Percentiles rank a stretch among this genome's conserved stretches.
Conservation (phyloP, 2,113 vertebrate genomes). For the Chaenogobius annularis region DNA sequence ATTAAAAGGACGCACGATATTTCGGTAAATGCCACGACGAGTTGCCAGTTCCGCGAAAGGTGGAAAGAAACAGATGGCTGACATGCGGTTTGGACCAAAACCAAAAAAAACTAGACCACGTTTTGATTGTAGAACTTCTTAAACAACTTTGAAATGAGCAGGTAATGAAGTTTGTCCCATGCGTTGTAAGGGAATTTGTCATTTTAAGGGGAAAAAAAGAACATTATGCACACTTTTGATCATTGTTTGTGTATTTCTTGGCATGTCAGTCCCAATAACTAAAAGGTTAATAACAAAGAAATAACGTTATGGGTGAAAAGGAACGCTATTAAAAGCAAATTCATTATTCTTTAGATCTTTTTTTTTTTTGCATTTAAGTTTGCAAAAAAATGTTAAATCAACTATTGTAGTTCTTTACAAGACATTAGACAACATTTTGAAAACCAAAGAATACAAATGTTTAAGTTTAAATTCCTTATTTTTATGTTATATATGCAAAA, state of each 20-base stretch:
- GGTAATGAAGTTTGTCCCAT: not conserved
- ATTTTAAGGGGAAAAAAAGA: not conserved
- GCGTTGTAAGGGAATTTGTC: no score
- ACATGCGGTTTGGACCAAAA: not conserved
- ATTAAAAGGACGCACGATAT: constrained; percentile 5
- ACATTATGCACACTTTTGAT: not conserved
- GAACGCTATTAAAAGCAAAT: no score
- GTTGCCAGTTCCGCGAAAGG: constrained; percentile 8
- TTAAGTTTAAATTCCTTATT: no score
- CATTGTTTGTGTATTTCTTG: not conserved
- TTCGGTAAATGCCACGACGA: constrained; percentile 4
- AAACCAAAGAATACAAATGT: not conserved
- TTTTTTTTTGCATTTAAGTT: no score
- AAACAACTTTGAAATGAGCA: not conserved
- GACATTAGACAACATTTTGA: not conserved
- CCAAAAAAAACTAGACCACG: not conserved
- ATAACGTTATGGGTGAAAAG: no score
- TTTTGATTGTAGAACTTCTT: not conserved
- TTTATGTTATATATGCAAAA: no score
- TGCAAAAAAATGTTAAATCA: not conserved
- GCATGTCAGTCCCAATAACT: no score
- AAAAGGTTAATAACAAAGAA: no score
- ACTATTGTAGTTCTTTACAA: not conserved
- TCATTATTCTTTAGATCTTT: no score
- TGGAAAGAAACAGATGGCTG: not conserved